Base-by-base conservation (phyloP, 2,888 invertebrate genomes). In the Chymomyza amoena region DNA sequence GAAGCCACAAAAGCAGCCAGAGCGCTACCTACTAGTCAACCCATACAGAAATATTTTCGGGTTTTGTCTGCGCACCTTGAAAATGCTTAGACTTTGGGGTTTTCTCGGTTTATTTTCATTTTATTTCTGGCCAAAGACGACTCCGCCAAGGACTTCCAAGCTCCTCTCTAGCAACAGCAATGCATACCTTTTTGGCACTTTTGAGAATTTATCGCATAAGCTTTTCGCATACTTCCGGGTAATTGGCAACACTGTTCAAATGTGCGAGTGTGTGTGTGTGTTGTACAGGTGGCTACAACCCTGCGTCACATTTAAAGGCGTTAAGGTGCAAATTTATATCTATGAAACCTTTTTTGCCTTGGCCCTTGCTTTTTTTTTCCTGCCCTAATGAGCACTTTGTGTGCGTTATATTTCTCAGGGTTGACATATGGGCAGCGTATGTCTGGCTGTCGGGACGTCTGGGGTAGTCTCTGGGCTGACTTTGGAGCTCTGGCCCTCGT, bases 311-410 rank as follows among this genome's bases (percentile, higher is more conserved):
- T 88, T 87, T 87, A 89, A 88, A 88, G 88, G 89, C 89, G 88
- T 86, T 86, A 89, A 88, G 89, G 89, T 89, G 88, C 80, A 88
- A 89, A 88, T 88, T 89, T 89, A 89, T 89, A 81, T 89, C 75
- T 77, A 79, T 74, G 78, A 80, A 84, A 85, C 88, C 89, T 85
- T 87, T 87, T 88, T 81, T 69, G 73, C 66, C 72, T 71, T 71
- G 77, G 77, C 69, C 77, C 59, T 60, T 32, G 51, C 15, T 59
- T 63, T 64, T 65, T 45, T 51, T 45, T 32, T 7, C 70, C 61
- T 65, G 36, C 36, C 69, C 84, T 85, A 88, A 89, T 89, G 89
- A 89, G 88, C 89, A 85, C 89, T 86, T 78, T 80, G 80, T 78
- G 80, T 83, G 84, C 77, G 84, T 84, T 79, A 85, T 89, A 88